These are phyloP conservation scores for Syritta pipiens DNA, from an alignment of 2,888 invertebrate species.

Conservation along the genomic window DNA sequence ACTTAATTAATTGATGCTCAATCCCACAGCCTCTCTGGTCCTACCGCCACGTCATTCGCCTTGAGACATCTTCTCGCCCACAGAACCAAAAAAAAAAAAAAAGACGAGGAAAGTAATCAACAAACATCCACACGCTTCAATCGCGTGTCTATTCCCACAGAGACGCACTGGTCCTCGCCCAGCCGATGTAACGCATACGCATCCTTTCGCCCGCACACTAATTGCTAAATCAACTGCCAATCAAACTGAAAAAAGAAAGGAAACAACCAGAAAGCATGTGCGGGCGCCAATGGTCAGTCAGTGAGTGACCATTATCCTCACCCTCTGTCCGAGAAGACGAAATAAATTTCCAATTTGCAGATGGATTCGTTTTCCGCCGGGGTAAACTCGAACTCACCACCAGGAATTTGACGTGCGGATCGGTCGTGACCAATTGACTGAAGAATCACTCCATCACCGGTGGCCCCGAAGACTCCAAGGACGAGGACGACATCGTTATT, in stretches of 20 bases:
- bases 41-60: constrained; percentile 41
- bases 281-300: constrained; percentile 53
- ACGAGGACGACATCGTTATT: constrained; percentile 24
- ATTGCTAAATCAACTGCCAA: constrained; percentile 66
- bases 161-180: constrained; percentile 11
- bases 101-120: constrained; percentile 38
- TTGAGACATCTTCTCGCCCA: constrained; percentile 9
- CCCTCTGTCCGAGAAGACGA: not conserved
- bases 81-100: constrained; percentile 1
- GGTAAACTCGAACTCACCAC: constrained; percentile 6
- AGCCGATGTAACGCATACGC: not conserved
- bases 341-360: constrained; percentile 64
- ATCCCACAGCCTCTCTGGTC: constrained; percentile 16
- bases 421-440: constrained; percentile 62
- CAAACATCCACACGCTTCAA: constrained; percentile 64
- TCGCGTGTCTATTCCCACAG: constrained; percentile 63
- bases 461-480: not conserved
- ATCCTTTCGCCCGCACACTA: constrained; percentile 62
- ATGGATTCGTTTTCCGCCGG: constrained; percentile 45
- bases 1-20: constrained; percentile 57
- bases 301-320: constrained; percentile 14
- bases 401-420: constrained; percentile 59
- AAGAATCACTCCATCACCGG: constrained; percentile 52
- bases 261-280: no score
- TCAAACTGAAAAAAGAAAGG: constrained; percentile 62